A percentile compares a stretch with the other conserved stretches of the same genome.
phyloP scores from a whole-genome alignment of 2,888 invertebrate species.

The Gibbula magus region DNA sequence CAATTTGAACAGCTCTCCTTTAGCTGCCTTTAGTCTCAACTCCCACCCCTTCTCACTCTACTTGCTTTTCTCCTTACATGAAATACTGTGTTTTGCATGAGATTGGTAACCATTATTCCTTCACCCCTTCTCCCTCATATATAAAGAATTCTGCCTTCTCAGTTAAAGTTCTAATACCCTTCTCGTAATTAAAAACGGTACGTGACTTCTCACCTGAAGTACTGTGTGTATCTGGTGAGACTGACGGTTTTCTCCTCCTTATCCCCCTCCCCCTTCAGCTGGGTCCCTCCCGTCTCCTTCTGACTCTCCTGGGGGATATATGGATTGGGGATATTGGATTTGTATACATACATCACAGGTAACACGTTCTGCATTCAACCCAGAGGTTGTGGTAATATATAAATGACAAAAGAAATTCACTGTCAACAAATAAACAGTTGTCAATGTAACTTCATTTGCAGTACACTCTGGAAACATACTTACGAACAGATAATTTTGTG shows the following conservation, averaged over 20 bases:
- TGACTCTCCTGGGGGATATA: neutral
- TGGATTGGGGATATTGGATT: no score
- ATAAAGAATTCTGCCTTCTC: no score
- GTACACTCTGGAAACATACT: no score
- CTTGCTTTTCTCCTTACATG: no score
- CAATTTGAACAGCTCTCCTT: neutral
- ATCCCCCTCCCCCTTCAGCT: conserved; percentile 28
- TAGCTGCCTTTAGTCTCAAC: neutral
- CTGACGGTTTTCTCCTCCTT: conserved; percentile 35
- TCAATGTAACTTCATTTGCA: no score
- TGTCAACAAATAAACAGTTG: neutral
- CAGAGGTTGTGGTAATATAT: neutral
- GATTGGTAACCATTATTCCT: no score
- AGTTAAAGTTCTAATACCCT: no score
- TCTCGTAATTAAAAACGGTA: no score
- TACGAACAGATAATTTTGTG: no score
- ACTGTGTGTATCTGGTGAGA: conserved; percentile 49
- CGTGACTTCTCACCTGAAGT: conserved; percentile 56
- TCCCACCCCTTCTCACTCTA: neutral
- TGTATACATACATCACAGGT: neutral
- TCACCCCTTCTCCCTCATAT: no score
- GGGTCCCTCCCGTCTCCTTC: conserved; percentile 37
- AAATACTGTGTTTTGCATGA: no score
- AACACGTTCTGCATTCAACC: neutral
- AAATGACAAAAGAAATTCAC: neutral